Percentiles rank a stretch among this genome's conserved stretches.
Conservation (phyloP, 2,113 vertebrate species). For the Zapornia atra region DNA sequence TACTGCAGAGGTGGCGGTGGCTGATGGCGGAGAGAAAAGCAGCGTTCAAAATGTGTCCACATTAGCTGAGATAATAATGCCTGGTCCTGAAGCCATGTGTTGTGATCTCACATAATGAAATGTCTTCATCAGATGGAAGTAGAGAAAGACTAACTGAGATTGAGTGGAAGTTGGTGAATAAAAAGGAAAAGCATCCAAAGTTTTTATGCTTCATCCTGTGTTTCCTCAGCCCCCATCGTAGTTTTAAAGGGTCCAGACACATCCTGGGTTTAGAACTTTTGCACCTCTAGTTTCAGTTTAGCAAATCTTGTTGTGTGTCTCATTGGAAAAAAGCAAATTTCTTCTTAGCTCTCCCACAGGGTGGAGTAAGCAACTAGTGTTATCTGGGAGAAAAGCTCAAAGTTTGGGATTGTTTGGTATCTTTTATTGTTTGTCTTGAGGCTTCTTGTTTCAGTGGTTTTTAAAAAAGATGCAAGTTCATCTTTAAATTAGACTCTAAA, state of each 20-base stretch:
- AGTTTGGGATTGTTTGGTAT: neutral
- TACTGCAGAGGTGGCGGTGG: slow-evolving; percentile 72
- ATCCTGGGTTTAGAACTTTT: neutral
- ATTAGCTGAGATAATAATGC: slow-evolving; percentile 64
- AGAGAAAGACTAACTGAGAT: neutral
- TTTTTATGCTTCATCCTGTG: neutral
- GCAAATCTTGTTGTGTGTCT: neutral
- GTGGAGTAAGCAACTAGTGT: neutral
- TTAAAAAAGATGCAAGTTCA: neutral
- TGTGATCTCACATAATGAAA: slow-evolving; percentile 4
- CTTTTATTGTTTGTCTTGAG: neutral
- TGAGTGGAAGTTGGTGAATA: neutral
- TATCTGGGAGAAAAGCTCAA: neutral
- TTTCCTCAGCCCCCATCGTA: neutral
- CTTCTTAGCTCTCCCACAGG: neutral
- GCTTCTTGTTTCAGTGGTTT: neutral
- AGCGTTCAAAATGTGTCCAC: slow-evolving; percentile 77
- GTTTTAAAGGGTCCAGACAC: neutral
- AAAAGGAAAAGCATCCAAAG: neutral
- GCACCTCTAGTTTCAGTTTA: neutral
- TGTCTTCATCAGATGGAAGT: neutral
- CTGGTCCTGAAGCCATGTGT: slow-evolving; percentile 23
- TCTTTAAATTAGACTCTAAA: neutral
- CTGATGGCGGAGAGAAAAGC: slow-evolving; percentile 78
- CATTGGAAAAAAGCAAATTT: neutral